Conservation (phyloP, 2,888 invertebrate species). For the Frankliniella intonsa region DNA sequence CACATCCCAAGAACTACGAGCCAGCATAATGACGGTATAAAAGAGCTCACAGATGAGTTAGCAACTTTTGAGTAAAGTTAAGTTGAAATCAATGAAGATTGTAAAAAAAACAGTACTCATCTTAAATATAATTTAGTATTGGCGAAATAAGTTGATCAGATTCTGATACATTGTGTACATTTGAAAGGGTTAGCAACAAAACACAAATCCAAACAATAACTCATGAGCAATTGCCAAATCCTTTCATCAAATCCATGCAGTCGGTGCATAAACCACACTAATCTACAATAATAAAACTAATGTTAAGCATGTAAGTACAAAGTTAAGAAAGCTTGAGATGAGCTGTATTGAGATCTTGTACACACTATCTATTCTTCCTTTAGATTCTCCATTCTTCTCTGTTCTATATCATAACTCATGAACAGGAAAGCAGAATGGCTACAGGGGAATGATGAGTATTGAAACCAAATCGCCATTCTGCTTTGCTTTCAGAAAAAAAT, state of each 20-base stretch:
- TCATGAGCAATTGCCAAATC: neutral
- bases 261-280: neutral
- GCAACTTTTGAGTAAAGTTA: neutral
- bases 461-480: neutral
- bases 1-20: too few relatives aligned
- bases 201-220: neutral
- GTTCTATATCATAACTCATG: neutral
- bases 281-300: neutral
- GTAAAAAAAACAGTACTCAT: neutral
- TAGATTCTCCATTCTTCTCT: slow-evolving; percentile 15
- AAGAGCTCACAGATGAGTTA: too few relatives aligned
- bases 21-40: too few relatives aligned
- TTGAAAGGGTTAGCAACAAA: neutral
- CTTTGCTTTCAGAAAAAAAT: slow-evolving; percentile 11
- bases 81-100: neutral
- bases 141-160: too few relatives aligned
- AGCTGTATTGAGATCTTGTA: slow-evolving; percentile 10
- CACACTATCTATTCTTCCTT: slow-evolving; percentile 2
- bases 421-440: slow-evolving; percentile 10
- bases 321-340: neutral
- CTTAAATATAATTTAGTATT: neutral
- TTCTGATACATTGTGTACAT: neutral
- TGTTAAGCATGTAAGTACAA: neutral
- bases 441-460: neutral
- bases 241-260: neutral